These are phyloP conservation scores for Anthopleura sola DNA, from an alignment of 64 coral and sea anemone species.

Conservation along the genomic window DNA sequence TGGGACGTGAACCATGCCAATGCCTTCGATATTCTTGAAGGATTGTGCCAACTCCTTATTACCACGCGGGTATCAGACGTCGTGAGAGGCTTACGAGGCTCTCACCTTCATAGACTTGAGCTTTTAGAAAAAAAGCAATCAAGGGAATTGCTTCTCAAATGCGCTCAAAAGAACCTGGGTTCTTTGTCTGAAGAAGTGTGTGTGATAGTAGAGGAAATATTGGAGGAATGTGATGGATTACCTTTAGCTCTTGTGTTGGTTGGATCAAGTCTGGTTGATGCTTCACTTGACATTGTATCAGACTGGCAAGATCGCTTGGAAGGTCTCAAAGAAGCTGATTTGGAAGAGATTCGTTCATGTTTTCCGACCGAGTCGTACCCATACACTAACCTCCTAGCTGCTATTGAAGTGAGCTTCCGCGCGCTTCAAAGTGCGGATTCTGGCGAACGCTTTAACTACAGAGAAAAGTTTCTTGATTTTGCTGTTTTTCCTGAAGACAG, in stretches of 20 bases:
- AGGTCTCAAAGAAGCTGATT: conserved; percentile 61
- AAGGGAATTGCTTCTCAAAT: conserved; percentile 24
- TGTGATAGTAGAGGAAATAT: conserved; percentile 17
- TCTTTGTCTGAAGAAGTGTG: conserved; percentile 7
- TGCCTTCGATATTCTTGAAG: conserved; percentile 37
- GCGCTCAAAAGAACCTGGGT: conserved; percentile 15
- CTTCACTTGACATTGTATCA: neutral
- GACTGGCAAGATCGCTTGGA: conserved; percentile 56
- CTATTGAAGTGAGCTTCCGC: conserved; percentile 58
- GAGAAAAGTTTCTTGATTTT: conserved; percentile 41
- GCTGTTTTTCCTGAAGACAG: conserved; percentile 55
- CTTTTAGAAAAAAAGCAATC: conserved; percentile 36
- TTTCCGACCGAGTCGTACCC: conserved; percentile 54
- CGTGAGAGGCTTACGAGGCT: conserved; percentile 39
- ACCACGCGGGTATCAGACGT: conserved; percentile 45
- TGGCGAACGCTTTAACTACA: neutral
- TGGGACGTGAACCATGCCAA: conserved; percentile 55
- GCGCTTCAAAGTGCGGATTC: neutral
- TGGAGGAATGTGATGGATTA: conserved; percentile 52
- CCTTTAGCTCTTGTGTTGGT: conserved; percentile 51
- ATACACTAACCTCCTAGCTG: conserved; percentile 54
- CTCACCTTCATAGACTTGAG: conserved; percentile 41
- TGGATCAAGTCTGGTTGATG: conserved; percentile 48
- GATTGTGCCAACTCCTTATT: conserved; percentile 50
- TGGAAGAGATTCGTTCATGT: conserved; percentile 52